Base-by-base conservation (phyloP, 2,797 vertebrate species). In the Megalops cyprinoides region DNA sequence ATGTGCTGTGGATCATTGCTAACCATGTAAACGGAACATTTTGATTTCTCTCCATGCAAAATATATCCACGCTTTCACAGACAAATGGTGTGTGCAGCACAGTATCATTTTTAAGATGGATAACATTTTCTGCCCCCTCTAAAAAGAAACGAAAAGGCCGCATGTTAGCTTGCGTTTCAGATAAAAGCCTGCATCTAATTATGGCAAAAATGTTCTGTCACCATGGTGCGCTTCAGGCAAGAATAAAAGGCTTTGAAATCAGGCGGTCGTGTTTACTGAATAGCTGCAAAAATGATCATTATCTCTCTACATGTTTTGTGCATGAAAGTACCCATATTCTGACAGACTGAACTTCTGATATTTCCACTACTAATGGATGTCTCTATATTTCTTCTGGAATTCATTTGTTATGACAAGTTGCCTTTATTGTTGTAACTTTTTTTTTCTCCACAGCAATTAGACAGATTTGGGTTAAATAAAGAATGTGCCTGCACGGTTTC, bases 341-440 rank as follows among this genome's bases (percentile, higher is more conserved):
- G 84, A 76, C 87, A 89, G 74, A 23, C 49, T 23, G 58, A 78
- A 80, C 14, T 58, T 87, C 86, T 87, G 85, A 89, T 90, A 88
- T 89, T 89, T 88, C 83, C 86, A 82, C 69, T 84, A 87, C 81
- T 91, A 86, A 89, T n/a, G 82, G 85, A 86, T 82, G 81, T 85
- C 87, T 87, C 86, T 49, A 76, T 67, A 83, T 82, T 82, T 82
- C 77, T 86, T 74, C 79, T 74, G 0, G 46, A 79, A 85, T 82
- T 18, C 48, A 73, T 85, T 79, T 69, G 18, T 75, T 79, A 78
- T 87, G 84, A 86, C 88, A 84, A 86, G 71, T 34, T 8, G 31
- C 44, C 74, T 42, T 83, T 14, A 74, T 82, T 71, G 44, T 75
- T 67, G 83, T 80, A 76, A 74, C 44, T 4, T 28, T 62, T 56